Percentiles rank a stretch among this genome's conserved stretches.
Evolutionary conservation across 1,140 invertebrate species (phyloP).

Genomic region (Mylabris phalerata): DNA sequence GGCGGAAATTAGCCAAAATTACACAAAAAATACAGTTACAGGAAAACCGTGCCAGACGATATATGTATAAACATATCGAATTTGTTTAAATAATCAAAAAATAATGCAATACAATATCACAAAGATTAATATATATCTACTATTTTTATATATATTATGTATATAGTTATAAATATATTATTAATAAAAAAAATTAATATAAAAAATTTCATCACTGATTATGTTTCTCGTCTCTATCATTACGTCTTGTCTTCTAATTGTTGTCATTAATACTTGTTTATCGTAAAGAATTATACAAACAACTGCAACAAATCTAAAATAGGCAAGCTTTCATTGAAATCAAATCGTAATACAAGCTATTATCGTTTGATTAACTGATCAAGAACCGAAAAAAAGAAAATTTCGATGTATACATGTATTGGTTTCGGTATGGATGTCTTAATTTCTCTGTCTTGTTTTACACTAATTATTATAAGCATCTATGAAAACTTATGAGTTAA

Average conservation of each 20-base stretch:
- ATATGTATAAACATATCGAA: slow-evolving; percentile 5
- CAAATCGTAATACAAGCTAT: too few species aligned
- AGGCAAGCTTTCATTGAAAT: too few species aligned
- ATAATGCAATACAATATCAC: slow-evolving; percentile 31
- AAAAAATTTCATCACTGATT: slow-evolving; percentile 28
- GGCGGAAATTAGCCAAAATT: neutral
- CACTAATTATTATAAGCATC: slow-evolving; percentile 30
- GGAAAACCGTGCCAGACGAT: slow-evolving; percentile 20
- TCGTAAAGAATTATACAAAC: too few species aligned
- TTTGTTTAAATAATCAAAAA: slow-evolving; percentile 21
- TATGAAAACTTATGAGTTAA: slow-evolving; percentile 16
- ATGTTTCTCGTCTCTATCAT: slow-evolving; percentile 6
- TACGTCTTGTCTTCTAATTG: too few species aligned
- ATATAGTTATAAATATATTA: too few species aligned
- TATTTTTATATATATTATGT: neutral
- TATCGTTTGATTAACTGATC: too few species aligned
- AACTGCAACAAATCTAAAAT: too few species aligned
- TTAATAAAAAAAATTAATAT: slow-evolving; percentile 18
- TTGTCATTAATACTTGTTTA: too few species aligned
- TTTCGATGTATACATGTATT: slow-evolving; percentile 32
- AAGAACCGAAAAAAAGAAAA: slow-evolving; percentile 18
- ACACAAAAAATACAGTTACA: slow-evolving; percentile 20
- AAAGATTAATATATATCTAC: slow-evolving; percentile 29
- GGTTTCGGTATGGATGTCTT: too few species aligned
- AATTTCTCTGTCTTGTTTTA: too few species aligned